These are phyloP conservation scores for Pionites leucogaster DNA, from an alignment of 2,113 vertebrate species.

Conservation along the genomic window DNA sequence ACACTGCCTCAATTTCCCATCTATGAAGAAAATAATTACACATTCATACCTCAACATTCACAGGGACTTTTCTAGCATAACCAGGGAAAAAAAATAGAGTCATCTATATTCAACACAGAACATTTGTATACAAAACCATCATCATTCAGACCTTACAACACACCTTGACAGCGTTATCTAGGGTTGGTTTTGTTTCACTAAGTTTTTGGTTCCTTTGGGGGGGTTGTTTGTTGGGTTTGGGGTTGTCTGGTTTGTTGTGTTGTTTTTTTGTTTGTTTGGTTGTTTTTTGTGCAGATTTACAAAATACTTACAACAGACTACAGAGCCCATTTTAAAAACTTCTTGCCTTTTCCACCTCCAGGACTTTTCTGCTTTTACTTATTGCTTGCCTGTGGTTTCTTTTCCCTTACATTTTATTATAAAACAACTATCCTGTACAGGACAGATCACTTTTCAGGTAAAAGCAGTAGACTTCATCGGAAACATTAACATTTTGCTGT, in stretches of 20 bases:
- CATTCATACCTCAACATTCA: not conserved
- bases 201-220: not conserved
- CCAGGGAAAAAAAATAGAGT: not conserved
- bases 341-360: not conserved
- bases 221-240: not conserved
- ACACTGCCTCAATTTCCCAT: not conserved
- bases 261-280: not conserved
- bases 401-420: not conserved
- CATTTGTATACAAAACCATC: not conserved
- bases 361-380: not conserved
- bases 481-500: conserved; percentile 33
- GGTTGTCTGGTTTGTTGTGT: not conserved
- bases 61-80: not conserved
- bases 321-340: not conserved
- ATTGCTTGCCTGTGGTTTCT: not conserved
- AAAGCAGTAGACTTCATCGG: not conserved
- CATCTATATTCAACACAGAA: not conserved
- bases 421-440: not conserved
- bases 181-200: not conserved
- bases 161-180: not conserved
- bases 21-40: not conserved
- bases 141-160: not conserved
- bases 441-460: not conserved
- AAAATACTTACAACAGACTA: not conserved
- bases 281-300: not conserved